phyloP scores from a whole-genome alignment of 2,113 vertebrate genomes.

The Microtus montanus region DNA sequence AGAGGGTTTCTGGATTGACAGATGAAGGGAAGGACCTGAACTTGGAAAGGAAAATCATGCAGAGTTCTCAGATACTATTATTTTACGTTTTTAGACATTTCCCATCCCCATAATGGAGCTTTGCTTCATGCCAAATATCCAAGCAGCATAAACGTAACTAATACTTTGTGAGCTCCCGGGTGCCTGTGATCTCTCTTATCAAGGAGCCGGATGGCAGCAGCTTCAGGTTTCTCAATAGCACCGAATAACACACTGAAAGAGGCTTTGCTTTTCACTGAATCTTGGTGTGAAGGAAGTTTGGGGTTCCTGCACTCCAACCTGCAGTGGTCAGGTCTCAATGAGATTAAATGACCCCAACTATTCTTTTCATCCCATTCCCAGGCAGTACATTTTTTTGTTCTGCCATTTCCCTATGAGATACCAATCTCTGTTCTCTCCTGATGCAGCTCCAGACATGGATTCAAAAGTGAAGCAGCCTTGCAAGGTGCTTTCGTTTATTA shows the following conservation, averaged over 20 bases:
- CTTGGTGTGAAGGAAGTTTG: neutral
- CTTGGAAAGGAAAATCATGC: neutral
- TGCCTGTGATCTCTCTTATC: neutral
- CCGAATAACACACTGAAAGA: neutral
- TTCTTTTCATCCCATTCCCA: neutral
- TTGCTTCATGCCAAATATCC: constrained; percentile 21
- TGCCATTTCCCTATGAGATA: constrained; percentile 6
- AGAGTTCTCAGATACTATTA: neutral
- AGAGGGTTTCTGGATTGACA: neutral
- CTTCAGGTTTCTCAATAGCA: neutral
- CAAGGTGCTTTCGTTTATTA: neutral
- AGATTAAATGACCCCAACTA: constrained; percentile 1
- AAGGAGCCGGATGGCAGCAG: neutral
- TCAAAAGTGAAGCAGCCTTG: neutral
- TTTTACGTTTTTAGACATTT: neutral
- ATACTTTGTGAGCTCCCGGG: neutral
- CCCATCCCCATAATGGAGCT: neutral
- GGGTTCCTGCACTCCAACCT: constrained; percentile 12
- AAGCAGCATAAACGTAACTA: neutral
- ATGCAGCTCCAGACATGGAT: neutral
- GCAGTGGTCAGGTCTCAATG: neutral
- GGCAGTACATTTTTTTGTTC: neutral
- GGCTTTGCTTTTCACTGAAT: constrained; percentile 6
- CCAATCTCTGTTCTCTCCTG: neutral
- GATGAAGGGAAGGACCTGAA: neutral